phyloP scores from a whole-genome alignment of 1,140 invertebrate species.

The Chionoecetes opilio region DNA sequence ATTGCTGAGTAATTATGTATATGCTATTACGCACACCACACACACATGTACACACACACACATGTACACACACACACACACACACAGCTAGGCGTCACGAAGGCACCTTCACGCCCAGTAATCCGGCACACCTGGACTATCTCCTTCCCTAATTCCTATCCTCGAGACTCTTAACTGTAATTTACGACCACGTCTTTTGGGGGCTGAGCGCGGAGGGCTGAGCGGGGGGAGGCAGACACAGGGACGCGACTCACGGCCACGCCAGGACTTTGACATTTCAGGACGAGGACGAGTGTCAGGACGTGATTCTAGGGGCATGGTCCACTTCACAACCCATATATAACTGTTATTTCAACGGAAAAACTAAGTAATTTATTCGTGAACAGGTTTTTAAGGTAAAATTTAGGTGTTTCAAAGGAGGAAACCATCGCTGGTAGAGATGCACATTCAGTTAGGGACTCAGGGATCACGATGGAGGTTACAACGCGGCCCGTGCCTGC shows the following conservation, averaged over 20 bases:
- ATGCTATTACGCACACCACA: no score
- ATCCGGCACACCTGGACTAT: constrained; percentile 25
- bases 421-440: neutral
- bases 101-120: neutral
- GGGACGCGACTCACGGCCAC: neutral
- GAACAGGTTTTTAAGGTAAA: neutral
- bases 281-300: neutral
- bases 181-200: neutral
- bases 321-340: no score
- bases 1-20: no score
- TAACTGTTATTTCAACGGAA: no score
- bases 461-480: neutral
- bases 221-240: neutral
- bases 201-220: neutral
- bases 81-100: neutral
- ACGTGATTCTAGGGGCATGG: neutral
- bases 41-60: neutral
- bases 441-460: neutral
- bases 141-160: neutral
- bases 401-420: neutral
- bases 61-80: neutral
- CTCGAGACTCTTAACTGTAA: neutral
- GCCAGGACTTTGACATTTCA: constrained; percentile 8
- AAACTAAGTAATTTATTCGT: no score
- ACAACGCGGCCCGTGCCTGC: neutral